phyloP scores from a whole-genome alignment of 2,797 vertebrate species.

The Chelon labrosus region DNA sequence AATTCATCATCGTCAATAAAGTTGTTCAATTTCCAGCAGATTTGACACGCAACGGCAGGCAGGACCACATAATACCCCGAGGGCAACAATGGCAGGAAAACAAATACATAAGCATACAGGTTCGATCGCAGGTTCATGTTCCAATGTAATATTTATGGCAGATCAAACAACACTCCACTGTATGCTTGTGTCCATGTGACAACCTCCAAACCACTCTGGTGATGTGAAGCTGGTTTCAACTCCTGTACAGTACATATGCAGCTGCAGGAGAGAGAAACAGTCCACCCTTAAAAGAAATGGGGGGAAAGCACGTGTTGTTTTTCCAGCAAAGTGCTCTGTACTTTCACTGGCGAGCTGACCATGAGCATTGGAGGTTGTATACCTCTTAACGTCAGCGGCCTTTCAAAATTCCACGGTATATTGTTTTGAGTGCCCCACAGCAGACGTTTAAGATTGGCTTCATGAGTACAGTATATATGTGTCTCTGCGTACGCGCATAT shows the following conservation, averaged over 20 bases:
- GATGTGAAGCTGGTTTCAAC: conserved; percentile 10
- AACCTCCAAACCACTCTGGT: background rate
- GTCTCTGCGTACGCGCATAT: conserved; percentile 20
- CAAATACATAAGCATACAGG: no score
- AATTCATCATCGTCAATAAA: no score
- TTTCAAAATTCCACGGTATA: conserved; percentile 28
- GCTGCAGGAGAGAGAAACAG: conserved; percentile 18
- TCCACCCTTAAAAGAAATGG: conserved; percentile 25
- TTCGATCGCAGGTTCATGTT: background rate
- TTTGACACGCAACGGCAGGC: no score
- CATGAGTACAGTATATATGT: conserved; percentile 20
- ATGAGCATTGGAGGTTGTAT: background rate
- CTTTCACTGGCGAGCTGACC: conserved; percentile 11
- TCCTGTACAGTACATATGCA: background rate
- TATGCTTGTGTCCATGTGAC: background rate
- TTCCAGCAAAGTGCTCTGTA: conserved; percentile 35
- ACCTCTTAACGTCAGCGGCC: conserved; percentile 21
- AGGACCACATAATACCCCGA: no score
- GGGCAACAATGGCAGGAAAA: no score
- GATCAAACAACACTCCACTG: background rate
- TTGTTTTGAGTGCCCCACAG: conserved; percentile 38
- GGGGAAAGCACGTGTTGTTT: conserved; percentile 2
- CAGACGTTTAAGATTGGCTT: conserved; percentile 35
- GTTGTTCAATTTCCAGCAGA: no score
- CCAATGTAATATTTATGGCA: background rate